Conservation (phyloP, 2,113 vertebrate species). For the Erinaceus europaeus region DNA sequence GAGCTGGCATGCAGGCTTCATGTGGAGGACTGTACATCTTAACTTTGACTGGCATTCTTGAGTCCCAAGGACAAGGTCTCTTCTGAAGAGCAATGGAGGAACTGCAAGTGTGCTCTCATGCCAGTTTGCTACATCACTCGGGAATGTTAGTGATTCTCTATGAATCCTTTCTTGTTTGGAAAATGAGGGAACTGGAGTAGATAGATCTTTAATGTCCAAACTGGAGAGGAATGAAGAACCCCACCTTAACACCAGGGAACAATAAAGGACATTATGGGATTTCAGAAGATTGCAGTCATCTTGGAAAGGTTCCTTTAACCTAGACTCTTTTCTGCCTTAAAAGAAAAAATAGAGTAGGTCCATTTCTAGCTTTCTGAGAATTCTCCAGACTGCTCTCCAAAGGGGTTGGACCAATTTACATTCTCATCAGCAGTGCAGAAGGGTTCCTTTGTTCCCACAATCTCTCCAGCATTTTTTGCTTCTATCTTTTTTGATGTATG, state of each 20-base stretch:
- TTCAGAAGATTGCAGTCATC: background rate
- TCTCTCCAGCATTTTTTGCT: too few relatives aligned
- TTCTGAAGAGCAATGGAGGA: background rate
- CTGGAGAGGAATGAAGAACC: background rate
- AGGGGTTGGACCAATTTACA: too few relatives aligned
- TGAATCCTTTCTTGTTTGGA: background rate
- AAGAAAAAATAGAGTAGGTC: too few relatives aligned
- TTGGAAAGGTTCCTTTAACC: background rate
- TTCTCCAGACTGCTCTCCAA: too few relatives aligned
- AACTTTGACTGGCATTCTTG: background rate
- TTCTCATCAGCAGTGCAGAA: too few relatives aligned
- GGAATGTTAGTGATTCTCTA: background rate
- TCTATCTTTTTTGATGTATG: too few relatives aligned
- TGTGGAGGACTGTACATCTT: background rate
- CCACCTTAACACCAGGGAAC: background rate
- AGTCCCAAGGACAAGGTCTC: background rate
- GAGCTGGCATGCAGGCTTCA: background rate
- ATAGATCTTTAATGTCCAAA: background rate
- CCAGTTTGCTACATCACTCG: background rate
- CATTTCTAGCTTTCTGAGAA: too few relatives aligned
- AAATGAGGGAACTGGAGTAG: background rate
- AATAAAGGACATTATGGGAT: background rate
- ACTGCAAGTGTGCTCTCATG: background rate
- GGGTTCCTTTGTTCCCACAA: too few relatives aligned
- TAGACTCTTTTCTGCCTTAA: background rate